Percentiles rank a stretch among this genome's conserved stretches.
Evolutionary conservation across 2,797 vertebrate species (phyloP).

Genomic region (Danio tinwini): DNA sequence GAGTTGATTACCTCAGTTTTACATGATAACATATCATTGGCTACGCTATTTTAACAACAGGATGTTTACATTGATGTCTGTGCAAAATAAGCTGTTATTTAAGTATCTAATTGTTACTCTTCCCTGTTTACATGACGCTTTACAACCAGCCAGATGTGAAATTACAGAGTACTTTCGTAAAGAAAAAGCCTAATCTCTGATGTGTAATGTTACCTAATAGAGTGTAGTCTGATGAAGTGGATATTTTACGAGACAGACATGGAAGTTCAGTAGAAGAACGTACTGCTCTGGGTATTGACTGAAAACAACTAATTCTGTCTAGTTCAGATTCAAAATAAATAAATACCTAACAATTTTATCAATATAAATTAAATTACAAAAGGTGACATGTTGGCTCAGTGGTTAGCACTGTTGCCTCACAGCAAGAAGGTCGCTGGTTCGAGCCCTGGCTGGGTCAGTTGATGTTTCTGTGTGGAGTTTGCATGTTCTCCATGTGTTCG

Average conservation of each 20-base stretch:
- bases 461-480: no score
- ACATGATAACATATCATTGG: slow-evolving; percentile 27
- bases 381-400: no score
- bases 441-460: no score
- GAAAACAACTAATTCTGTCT: not conserved
- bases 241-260: slow-evolving; percentile 15
- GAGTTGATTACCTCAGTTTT: slow-evolving; percentile 30
- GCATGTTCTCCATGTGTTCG: no score
- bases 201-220: slow-evolving; percentile 35
- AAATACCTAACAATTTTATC: no score
- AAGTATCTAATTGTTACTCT: slow-evolving; percentile 27
- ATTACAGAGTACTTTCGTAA: slow-evolving; percentile 44
- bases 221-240: not conserved
- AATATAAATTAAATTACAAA: no score
- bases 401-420: no score
- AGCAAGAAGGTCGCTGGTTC: no score
- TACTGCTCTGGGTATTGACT: not conserved
- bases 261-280: not conserved
- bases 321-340: no score
- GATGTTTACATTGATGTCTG: slow-evolving; percentile 29
- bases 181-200: slow-evolving; percentile 32
- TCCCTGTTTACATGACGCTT: slow-evolving; percentile 38
- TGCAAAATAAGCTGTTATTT: slow-evolving; percentile 3
- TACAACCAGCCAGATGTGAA: slow-evolving; percentile 49
- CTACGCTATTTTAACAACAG: slow-evolving; percentile 28